These are phyloP conservation scores for Lissocephala sabroskyi DNA, from an alignment of 2,888 invertebrate species.

Conservation along the genomic window DNA sequence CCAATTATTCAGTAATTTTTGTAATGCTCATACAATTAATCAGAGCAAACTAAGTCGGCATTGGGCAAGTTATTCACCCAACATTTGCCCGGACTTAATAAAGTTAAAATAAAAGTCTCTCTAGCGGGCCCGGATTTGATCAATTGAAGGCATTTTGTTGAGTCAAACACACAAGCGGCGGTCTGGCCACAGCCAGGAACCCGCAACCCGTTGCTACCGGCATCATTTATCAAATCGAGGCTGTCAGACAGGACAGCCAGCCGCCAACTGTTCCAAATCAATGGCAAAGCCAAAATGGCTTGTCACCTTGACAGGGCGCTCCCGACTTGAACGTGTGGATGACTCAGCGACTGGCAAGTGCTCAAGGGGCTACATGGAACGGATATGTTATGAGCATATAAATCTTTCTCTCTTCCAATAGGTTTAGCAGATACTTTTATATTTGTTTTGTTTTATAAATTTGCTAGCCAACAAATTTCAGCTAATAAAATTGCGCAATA, in stretches of 20 bases:
- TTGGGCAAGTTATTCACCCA: no score
- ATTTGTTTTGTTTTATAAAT: constrained; percentile 6
- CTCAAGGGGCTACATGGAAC: constrained; percentile 10
- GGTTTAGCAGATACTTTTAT: constrained; percentile 2
- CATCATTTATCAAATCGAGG: constrained; percentile 43
- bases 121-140: no score
- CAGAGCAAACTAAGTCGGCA: no score
- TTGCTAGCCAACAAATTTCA: constrained; percentile 33
- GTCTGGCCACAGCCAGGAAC: no score
- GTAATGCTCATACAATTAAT: no score
- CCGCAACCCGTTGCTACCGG: constrained; percentile 4
- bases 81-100: neutral
- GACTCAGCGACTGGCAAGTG: constrained; percentile 40
- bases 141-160: no score
- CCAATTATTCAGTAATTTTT: no score
- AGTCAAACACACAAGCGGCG: no score
- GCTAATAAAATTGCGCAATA: constrained; percentile 19
- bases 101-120: constrained; percentile 5
- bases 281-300: constrained; percentile 40
- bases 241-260: constrained; percentile 22
- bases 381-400: constrained; percentile 42
- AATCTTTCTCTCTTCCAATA: no score
- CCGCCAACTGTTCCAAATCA: constrained; percentile 33
- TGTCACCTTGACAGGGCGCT: constrained; percentile 36
- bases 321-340: constrained; percentile 42